These are phyloP conservation scores for Auanema freiburgensis DNA, from an alignment of 2,888 invertebrate genomes.

Conservation along the genomic window DNA sequence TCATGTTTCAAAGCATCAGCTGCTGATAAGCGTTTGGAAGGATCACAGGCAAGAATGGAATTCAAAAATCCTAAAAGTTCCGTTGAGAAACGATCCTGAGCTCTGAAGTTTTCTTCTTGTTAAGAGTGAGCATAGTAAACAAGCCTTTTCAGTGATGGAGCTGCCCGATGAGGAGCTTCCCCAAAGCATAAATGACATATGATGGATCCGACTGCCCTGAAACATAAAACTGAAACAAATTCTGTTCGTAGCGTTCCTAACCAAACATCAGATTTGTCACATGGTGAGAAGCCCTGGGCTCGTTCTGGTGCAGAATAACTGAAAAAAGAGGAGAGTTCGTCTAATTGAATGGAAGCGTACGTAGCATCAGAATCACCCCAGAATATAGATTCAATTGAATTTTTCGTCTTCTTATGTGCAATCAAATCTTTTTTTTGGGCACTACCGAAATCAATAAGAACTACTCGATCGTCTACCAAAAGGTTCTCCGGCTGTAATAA, in stretches of 20 bases:
- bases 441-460: constrained; percentile 10
- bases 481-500: constrained; percentile 29
- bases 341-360: background rate
- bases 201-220: background rate
- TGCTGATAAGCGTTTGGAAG: background rate
- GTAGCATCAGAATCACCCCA: background rate
- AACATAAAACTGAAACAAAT: background rate
- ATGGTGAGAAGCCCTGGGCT: background rate
- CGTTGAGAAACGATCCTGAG: constrained; percentile 1
- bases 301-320: background rate
- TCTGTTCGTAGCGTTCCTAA: background rate
- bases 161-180: background rate
- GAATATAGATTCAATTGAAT: background rate
- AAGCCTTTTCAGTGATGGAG: background rate
- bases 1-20: background rate
- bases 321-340: too few relatives aligned
- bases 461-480: constrained; percentile 17
- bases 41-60: background rate
- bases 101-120: background rate
- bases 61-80: background rate
- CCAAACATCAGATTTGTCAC: constrained; percentile 1
- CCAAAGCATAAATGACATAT: constrained; percentile 3
- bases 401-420: too few relatives aligned
- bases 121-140: background rate
- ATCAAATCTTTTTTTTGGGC: background rate